Evolutionary conservation across 2,888 invertebrate species (phyloP).

Genomic region (Diabrotica balteata): DNA sequence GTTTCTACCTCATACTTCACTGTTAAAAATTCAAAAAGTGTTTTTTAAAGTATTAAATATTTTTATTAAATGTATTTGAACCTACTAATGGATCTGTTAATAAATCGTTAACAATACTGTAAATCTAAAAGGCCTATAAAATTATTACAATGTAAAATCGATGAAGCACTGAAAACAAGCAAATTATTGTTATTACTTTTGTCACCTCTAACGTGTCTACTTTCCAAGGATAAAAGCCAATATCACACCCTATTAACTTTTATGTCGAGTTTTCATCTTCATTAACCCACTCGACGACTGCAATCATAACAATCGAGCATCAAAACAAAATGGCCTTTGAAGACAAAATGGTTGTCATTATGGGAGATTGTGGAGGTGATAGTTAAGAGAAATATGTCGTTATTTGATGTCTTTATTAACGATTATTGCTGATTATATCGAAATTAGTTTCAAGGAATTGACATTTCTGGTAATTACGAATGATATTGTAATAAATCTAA

Average conservation of each 20-base stretch:
- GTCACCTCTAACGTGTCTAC: conserved; percentile 24
- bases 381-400: not conserved
- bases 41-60: no score
- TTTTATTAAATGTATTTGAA: no score
- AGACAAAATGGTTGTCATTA: conserved; percentile 14
- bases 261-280: conserved; percentile 28
- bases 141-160: conserved; percentile 20
- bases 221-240: conserved; percentile 28
- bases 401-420: not conserved
- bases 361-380: not conserved
- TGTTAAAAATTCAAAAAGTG: no score
- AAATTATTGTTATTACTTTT: conserved; percentile 33
- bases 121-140: conserved; percentile 1
- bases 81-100: no score
- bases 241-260: conserved; percentile 34
- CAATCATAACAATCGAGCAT: conserved; percentile 28
- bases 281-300: conserved; percentile 16
- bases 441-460: not conserved
- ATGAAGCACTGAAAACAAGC: conserved; percentile 9
- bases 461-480: no score
- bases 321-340: conserved; percentile 21
- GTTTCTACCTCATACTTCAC: no score
- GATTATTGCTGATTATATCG: conserved; percentile 1
- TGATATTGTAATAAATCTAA: no score
- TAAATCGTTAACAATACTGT: no score